Base-by-base conservation (phyloP, 2,113 vertebrate species). In the Labeo rohita region DNA sequence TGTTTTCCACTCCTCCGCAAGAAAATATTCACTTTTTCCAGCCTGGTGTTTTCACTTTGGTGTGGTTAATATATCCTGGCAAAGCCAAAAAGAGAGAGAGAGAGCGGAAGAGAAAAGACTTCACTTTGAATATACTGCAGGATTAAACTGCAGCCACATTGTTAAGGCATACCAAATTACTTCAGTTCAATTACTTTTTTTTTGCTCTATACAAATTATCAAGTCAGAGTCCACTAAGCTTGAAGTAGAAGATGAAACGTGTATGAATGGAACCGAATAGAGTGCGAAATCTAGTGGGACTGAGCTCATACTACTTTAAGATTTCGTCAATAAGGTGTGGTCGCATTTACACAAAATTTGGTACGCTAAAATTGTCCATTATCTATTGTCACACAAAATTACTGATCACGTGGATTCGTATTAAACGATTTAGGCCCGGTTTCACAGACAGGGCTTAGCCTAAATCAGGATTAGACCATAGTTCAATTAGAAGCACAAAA, bases 21-120 rank as follows among this genome's bases (percentile, higher is more conserved):
- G 21, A 83, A 39, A 84, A 84, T 83, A 85, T 85, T 87, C 61
- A 87, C 61, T 84, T 88, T 90, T 91, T 91, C 91, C 88, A 87
- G 83, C 56, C 50, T 86, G 78, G 43, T 84, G 59, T 87, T 85
- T 86, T 72, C 80, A 28, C 80, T 89, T 72, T 90, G 52, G 80
- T 89, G 74, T 86, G 85, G 84, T 88, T 87, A 88, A 87, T 88
- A 83, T 78, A 89, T 85, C 65, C 66, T 83, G 86, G 86, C 84
- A 78, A 84, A 88, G 66, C 49, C 34, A 79, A 43, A 72, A 36
- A 81, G 70, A 74, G 43, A 75, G 70, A 74, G 43, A 75, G 52
- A 68, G 56, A 74, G 34, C 43, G 77, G 49, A 50, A 74, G 49
- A 77, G 76, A 75, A 63, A 83, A 43, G 50, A 89, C 89, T 73